These are phyloP conservation scores for Oscheius sp. DNA, from an alignment of 2,888 invertebrate species.

Conservation along the genomic window DNA sequence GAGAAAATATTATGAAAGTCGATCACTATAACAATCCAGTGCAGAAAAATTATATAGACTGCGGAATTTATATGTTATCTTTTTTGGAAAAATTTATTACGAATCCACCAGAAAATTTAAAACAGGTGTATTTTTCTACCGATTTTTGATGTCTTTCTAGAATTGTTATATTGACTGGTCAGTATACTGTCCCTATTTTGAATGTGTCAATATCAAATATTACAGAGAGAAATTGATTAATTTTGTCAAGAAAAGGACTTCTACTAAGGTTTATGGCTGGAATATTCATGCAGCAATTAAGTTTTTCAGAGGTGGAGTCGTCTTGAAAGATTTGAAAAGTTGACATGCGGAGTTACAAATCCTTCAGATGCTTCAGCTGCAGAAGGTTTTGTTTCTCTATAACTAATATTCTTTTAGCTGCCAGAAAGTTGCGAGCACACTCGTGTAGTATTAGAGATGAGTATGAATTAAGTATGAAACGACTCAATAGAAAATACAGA, in stretches of 20 bases:
- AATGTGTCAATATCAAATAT: neutral
- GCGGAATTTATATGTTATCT: constrained; percentile 8
- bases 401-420: neutral
- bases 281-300: neutral
- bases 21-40: neutral
- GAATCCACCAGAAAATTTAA: neutral
- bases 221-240: constrained; percentile 8
- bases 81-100: neutral
- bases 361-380: neutral
- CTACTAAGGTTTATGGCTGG: neutral
- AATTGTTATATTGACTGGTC: neutral
- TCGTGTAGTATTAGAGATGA: neutral
- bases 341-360: neutral
- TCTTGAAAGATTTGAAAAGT: constrained; percentile 1
- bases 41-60: constrained; percentile 15
- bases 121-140: neutral
- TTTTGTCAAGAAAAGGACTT: neutral
- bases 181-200: neutral
- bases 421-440: neutral
- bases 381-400: neutral
- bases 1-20: neutral
- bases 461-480: neutral
- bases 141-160: no score
- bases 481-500: no score
- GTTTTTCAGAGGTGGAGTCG: constrained; percentile 13